Conservation (phyloP, 2,113 vertebrate species). For the Myxocyprinus asiaticus region DNA sequence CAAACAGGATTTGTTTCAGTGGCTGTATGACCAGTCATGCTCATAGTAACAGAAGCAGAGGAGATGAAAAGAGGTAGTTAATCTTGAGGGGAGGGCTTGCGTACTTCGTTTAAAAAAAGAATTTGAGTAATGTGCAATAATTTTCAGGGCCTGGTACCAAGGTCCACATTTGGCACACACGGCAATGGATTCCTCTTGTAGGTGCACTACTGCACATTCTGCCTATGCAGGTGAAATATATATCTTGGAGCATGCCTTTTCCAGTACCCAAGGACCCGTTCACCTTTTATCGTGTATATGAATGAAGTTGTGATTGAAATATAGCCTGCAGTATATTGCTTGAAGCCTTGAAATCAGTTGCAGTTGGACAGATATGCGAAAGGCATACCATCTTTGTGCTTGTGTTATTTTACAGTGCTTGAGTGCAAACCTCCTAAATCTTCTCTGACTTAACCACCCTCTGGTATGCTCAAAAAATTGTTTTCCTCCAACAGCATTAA, state of each 20-base stretch:
- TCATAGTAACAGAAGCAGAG: conserved; percentile 35
- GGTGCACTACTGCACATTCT: background rate
- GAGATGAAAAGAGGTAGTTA: conserved; percentile 56
- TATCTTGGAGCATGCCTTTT: background rate
- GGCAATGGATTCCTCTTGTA: conserved; percentile 36
- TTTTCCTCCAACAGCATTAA: conserved; percentile 60
- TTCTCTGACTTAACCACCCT: conserved; percentile 55
- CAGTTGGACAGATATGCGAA: conserved; percentile 26
- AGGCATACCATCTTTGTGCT: conserved; percentile 23
- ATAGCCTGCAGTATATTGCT: conserved; percentile 24
- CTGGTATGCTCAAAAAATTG: conserved; percentile 62
- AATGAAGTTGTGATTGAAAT: conserved; percentile 27
- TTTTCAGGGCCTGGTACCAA: conserved; percentile 57
- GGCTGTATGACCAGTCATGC: conserved; percentile 47
- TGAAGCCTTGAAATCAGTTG: conserved; percentile 15
- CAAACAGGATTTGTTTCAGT: conserved; percentile 52
- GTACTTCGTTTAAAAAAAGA: conserved; percentile 18
- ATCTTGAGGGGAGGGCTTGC: conserved; percentile 38
- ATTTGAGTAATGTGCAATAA: conserved; percentile 52
- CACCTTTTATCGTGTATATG: conserved; percentile 24
- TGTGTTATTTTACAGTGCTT: conserved; percentile 45
- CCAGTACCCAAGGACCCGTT: background rate
- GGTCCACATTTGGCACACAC: conserved; percentile 49
- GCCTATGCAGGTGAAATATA: background rate
- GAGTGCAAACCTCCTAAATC: conserved; percentile 39